Evolutionary conservation across 2,888 invertebrate genomes (phyloP), one percentile per base, ranked within the genome.

Genomic region (Glaucopsyche alexis): DNA sequence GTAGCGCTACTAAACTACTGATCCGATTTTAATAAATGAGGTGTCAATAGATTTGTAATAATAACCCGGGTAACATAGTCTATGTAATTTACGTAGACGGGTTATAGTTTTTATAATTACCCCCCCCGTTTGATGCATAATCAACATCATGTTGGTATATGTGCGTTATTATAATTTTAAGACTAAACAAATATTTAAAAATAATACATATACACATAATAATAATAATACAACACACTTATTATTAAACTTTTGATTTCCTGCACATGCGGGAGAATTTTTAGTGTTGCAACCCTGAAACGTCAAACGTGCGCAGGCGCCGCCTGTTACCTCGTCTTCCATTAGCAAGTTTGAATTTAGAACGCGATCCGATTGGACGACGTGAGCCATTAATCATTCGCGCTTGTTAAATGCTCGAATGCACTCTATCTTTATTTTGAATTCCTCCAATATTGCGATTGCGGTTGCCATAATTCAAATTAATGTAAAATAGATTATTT

Each of bases 311-410:
- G 89, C 85, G 85, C 87, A 82, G 83, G 89, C 89, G 90, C 87
- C 84, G 81, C 80, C 81, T 81, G 82, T 83, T 84, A 84, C 85
- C 84, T 85, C 87, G 84, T 79, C 85, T 89, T 91, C 91, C 91
- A 91, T 91, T 92, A 92, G 90, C 87, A 89, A 83, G 87, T 88
- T 89, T 86, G 85, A 82, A 90, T 90, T 85, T 91, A 90, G 90
- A 91, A 89, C 85, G 81, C 80, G 79, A 80, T 80, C 80, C 80
- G 84, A 90, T 90, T 89, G 89, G 89, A 75, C 78, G 78, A 78
- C 79, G 79, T 75, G 76, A 74, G 80, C 80, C 81, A 87, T 91
- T 87, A 89, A 89, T 91, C 90, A 89, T 85, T 86, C 87, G 87
- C 89, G 88, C 88, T 87, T 78, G 78, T 71, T 70, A 74, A 72